These are phyloP conservation scores for Diabrotica virgifera DNA, from an alignment of 1,140 invertebrate species.

Conservation along the genomic window DNA sequence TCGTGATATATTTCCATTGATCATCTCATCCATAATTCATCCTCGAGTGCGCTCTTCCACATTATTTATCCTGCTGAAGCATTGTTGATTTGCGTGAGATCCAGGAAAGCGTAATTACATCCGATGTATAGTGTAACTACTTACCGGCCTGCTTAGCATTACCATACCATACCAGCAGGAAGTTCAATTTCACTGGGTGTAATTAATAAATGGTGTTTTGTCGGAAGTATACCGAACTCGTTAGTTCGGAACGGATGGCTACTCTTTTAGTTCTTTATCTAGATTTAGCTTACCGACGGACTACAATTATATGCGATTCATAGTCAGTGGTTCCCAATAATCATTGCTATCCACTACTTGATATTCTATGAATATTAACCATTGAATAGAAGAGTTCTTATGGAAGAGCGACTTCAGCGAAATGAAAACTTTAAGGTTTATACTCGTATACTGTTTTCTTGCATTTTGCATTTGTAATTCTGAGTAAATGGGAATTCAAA, in stretches of 20 bases:
- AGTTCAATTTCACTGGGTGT: neutral
- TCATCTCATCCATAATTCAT: too few species aligned
- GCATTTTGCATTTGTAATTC: too few species aligned
- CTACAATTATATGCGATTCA: neutral
- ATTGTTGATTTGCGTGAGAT: neutral
- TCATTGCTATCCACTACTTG: too few species aligned
- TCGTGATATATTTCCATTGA: too few species aligned
- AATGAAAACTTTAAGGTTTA: too few species aligned
- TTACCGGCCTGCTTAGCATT: neutral
- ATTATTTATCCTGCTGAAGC: too few species aligned
- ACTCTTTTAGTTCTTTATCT: neutral
- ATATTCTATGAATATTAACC: too few species aligned
- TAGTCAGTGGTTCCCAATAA: neutral
- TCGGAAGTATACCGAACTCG: neutral
- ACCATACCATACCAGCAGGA: neutral
- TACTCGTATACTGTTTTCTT: too few species aligned
- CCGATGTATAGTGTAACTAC: slow-evolving; percentile 2
- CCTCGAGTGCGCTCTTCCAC: too few species aligned
- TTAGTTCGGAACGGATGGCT: neutral
- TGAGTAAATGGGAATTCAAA: too few species aligned
- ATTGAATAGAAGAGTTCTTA: too few species aligned
- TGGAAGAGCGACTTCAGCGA: too few species aligned
- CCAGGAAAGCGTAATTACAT: slow-evolving; percentile 2
- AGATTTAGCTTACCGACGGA: neutral
- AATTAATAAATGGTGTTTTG: slow-evolving; percentile 1